A percentile compares a stretch with the other conserved stretches of the same genome.
Evolutionary conservation across 2,888 invertebrate species (phyloP).

Genomic region (Galeruca laticollis): DNA sequence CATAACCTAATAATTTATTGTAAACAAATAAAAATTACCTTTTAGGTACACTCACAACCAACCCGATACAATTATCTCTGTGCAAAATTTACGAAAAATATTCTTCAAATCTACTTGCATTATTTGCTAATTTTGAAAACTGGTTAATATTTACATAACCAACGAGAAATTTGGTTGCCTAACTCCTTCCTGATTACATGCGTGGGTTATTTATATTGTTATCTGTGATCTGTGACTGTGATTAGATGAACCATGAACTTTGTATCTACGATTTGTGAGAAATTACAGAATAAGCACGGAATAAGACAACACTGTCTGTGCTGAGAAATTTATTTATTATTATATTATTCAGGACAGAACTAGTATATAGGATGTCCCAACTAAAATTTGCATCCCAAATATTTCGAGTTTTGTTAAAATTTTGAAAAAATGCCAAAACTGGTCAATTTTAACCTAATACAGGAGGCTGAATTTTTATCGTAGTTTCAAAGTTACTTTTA

Average conservation of each 20-base stretch:
- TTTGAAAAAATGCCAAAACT: too few species aligned
- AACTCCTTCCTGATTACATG: background rate
- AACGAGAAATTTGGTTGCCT: background rate
- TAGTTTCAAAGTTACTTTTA: too few species aligned
- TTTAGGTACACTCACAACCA: background rate
- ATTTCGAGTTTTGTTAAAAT: too few species aligned
- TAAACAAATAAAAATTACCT: background rate
- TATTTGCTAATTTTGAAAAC: background rate
- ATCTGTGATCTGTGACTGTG: too few species aligned
- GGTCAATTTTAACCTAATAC: too few species aligned
- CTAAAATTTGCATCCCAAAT: too few species aligned
- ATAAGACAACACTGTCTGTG: background rate
- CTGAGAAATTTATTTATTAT: too few species aligned
- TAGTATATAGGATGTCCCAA: too few species aligned
- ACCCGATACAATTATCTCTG: background rate
- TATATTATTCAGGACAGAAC: too few species aligned
- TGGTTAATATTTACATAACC: background rate
- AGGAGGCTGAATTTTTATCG: too few species aligned
- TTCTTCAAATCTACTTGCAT: background rate
- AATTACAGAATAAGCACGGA: background rate
- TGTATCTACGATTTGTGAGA: background rate
- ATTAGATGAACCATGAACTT: background rate
- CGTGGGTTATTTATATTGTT: too few species aligned
- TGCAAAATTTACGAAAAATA: background rate
- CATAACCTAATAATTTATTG: background rate